Base-by-base conservation (phyloP, 2,888 invertebrate genomes). In the Drosophila anomalata region DNA sequence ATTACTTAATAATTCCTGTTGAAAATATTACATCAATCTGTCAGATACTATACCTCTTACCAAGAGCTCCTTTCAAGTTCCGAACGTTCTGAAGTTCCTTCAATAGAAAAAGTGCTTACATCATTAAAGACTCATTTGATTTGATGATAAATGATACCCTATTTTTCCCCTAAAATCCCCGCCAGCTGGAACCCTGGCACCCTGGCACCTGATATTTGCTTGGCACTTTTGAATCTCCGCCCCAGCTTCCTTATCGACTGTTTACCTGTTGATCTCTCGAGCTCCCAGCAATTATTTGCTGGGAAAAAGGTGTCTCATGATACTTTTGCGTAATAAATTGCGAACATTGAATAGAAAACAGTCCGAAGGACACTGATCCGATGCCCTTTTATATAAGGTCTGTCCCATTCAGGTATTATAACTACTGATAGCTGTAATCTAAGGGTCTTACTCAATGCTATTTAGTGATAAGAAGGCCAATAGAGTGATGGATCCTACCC, bases 401-500 rank as follows among this genome's bases (percentile, higher is more conserved):
- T 1, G 17, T 1, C 17, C 17, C 24, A 62, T 42, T 63, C 20
- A 22, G 63, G 9, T 44, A 65, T 42, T 51, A 12, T 33, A 52
- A 17, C 54, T 39, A 9, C 11, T 39, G 67, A 65, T 65, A 39
- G 46, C 9, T 39, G 11, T 46, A 66, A 66, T 52, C 63, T 61
- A 11, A 8, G n/a, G 24, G 31, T 22, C 36, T 66, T 53, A 53
- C 63, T 46, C 53, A 31, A 53, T 54, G 6, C n/a, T 11, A 31
- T 31, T 44, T 29, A 14, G 3, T 47, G 68, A 65, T 65, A 55
- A 65, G 17, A 36, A 29, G 47, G 68, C 46, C 54, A 6, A 36
- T 36, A 44, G 11, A 29, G 68, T 24, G 55, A 39, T 46, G n/a
- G 57, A 44, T 46, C 46, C 68, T 65, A 55, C 65, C 55, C 39